phyloP scores from a whole-genome alignment of 2,113 vertebrate genomes.

The Peromyscus leucopus region DNA sequence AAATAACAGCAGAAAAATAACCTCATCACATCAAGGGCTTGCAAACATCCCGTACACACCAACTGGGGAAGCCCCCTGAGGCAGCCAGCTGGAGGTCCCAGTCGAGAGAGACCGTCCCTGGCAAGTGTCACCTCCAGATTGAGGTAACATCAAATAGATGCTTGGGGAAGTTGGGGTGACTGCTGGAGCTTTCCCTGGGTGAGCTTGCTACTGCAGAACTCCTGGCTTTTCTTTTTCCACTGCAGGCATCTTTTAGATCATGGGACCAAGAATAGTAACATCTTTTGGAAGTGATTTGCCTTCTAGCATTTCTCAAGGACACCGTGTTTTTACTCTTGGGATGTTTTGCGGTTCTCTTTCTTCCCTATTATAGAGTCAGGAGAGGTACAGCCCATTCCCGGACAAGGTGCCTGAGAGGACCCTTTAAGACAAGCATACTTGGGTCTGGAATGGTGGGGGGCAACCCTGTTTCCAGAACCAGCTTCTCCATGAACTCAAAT shows the following conservation, averaged over 20 bases:
- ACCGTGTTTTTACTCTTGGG: neutral
- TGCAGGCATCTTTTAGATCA: neutral
- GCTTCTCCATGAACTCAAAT: neutral
- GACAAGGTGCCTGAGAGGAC: neutral
- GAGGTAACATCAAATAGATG: neutral
- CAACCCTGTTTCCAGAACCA: neutral
- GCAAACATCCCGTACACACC: neutral
- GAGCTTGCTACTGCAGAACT: neutral
- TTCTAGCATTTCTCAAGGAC: neutral
- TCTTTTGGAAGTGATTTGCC: neutral
- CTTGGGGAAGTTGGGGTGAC: neutral
- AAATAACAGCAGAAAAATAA: neutral
- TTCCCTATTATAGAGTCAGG: neutral
- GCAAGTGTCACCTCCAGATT: neutral
- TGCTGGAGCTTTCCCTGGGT: neutral
- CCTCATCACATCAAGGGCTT: neutral
- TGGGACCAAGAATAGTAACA: neutral
- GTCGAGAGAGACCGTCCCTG: neutral
- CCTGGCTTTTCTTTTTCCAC: neutral
- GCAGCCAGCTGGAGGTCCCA: neutral
- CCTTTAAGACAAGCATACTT: neutral
- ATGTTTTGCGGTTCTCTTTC: neutral
- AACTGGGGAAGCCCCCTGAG: neutral
- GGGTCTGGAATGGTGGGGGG: neutral
- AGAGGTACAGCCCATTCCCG: neutral